Conservation (phyloP, 2,888 invertebrate genomes). For the Chydorus sphaericus region DNA sequence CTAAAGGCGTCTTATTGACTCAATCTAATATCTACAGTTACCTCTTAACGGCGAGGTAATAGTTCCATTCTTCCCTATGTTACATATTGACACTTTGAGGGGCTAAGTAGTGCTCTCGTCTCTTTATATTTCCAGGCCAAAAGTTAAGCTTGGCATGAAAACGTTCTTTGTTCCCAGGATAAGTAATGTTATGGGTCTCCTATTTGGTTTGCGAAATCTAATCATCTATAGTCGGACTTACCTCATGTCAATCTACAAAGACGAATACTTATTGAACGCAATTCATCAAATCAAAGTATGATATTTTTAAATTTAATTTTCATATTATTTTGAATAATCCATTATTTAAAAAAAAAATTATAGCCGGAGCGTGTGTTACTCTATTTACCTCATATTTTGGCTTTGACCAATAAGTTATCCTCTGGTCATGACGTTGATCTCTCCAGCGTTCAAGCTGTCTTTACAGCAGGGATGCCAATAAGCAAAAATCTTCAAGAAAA, state of each 20-base stretch:
- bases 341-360: not conserved
- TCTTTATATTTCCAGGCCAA: not conserved
- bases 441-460: not conserved
- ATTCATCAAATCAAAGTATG: not conserved
- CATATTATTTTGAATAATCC: not conserved
- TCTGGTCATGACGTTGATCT: not conserved
- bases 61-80: too few relatives aligned
- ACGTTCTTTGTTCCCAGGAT: not conserved
- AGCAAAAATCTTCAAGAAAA: not conserved
- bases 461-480: not conserved
- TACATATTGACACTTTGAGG: too few relatives aligned
- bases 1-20: not conserved
- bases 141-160: not conserved
- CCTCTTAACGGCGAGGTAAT: not conserved
- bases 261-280: not conserved
- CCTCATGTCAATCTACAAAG: not conserved
- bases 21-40: not conserved
- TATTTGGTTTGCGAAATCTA: not conserved
- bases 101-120: too few relatives aligned
- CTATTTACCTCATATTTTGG: conserved; percentile 1
- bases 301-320: not conserved
- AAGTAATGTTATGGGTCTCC: not conserved
- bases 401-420: not conserved
- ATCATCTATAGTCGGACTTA: not conserved
- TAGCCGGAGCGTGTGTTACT: not conserved